phyloP scores from a whole-genome alignment of 2,113 vertebrate species.

The Paradoxurus hermaphroditus region DNA sequence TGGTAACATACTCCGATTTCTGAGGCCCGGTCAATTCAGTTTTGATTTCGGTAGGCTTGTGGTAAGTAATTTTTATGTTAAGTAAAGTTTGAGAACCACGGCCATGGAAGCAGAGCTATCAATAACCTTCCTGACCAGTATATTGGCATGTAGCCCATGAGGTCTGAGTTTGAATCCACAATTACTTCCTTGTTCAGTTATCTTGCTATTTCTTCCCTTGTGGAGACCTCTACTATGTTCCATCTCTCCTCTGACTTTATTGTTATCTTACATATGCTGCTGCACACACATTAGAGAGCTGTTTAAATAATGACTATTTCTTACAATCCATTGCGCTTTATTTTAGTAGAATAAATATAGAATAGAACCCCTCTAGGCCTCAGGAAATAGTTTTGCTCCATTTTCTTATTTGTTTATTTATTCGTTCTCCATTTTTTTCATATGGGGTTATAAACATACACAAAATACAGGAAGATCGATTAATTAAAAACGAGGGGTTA shows the following conservation, averaged over 20 bases:
- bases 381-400: neutral
- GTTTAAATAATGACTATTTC: neutral
- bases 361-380: neutral
- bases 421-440: constrained; percentile 5
- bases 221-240: neutral
- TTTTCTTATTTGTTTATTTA: neutral
- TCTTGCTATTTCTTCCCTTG: neutral
- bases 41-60: neutral
- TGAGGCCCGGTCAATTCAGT: neutral
- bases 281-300: neutral
- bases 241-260: neutral
- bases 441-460: neutral
- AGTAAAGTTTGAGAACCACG: neutral
- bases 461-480: neutral
- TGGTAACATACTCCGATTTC: neutral
- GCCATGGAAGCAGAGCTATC: neutral
- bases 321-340: neutral
- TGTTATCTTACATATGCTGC: neutral
- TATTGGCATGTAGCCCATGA: neutral
- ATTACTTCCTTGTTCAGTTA: neutral
- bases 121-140: neutral
- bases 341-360: neutral
- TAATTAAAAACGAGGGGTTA: neutral
- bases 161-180: neutral
- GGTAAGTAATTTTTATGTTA: neutral